Percentiles rank a stretch among this genome's conserved stretches.
Evolutionary conservation across 2,888 invertebrate species (phyloP).

Genomic region (Chymomyza procnemis): DNA sequence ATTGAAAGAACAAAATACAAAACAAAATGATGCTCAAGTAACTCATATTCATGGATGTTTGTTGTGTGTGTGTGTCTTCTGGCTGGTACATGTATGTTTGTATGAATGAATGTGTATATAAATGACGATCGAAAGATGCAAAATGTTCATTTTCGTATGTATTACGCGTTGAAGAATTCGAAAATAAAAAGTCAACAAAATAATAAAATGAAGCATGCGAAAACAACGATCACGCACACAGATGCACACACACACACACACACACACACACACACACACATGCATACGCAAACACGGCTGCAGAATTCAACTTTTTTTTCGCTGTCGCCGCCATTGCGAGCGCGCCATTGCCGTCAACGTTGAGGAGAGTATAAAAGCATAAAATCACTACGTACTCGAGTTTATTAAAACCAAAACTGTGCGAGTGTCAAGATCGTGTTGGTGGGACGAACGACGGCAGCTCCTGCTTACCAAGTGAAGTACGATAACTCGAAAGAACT

Average conservation of each 20-base stretch:
- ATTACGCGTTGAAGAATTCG: slow-evolving; percentile 45
- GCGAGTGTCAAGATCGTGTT: slow-evolving; percentile 76
- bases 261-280: slow-evolving; percentile 11
- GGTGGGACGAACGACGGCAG: slow-evolving; percentile 12
- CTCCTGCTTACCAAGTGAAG: slow-evolving; percentile 4
- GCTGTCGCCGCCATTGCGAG: slow-evolving; percentile 32
- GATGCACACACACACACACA: slow-evolving; percentile 19
- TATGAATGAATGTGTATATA: slow-evolving; percentile 48
- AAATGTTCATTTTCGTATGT: slow-evolving; percentile 53
- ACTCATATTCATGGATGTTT: slow-evolving; percentile 44
- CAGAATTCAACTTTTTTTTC: slow-evolving; percentile 41
- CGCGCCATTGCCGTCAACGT: slow-evolving; percentile 23
- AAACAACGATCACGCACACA: slow-evolving; percentile 51
- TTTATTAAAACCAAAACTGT: slow-evolving; percentile 79
- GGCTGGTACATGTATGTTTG: not conserved
- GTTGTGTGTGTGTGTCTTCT: slow-evolving; percentile 8
- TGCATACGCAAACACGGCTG: slow-evolving; percentile 7
- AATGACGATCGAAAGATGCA: slow-evolving; percentile 71
- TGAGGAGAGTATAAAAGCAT: slow-evolving; percentile 77
- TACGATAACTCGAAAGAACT: slow-evolving; percentile 15
- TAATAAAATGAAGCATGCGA: slow-evolving; percentile 69
- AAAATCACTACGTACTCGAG: slow-evolving; percentile 78
- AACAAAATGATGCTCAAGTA: slow-evolving; percentile 66
- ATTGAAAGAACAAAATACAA: slow-evolving; percentile 41
- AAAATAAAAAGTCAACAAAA: slow-evolving; percentile 65